Evolutionary conservation across 35 echinoderm and acorn worm species (phyloP).

Genomic region (Lytechinus variegatus): DNA sequence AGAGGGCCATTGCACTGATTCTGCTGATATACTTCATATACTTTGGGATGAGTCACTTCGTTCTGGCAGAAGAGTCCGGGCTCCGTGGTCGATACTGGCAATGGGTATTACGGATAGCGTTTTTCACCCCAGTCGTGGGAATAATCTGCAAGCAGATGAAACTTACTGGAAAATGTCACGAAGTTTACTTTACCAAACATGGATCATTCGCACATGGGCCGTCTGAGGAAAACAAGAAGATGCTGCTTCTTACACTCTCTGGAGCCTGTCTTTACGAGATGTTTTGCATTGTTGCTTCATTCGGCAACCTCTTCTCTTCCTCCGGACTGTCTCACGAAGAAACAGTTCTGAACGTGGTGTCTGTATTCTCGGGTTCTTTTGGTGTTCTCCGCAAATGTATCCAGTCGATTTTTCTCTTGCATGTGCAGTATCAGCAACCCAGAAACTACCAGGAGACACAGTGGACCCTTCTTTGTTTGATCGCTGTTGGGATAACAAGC

Average conservation of each 20-base stretch:
- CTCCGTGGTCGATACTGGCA: neutral
- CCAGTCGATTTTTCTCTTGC: constrained; percentile 9
- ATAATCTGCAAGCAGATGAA: neutral
- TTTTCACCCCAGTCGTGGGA: neutral
- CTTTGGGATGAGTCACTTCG: neutral
- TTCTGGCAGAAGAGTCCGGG: neutral
- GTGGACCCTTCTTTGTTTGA: neutral
- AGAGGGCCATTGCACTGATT: neutral
- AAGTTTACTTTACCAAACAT: neutral
- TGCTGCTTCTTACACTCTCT: constrained; percentile 4
- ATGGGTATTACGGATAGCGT: neutral
- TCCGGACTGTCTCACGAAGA: neutral
- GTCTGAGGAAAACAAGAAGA: neutral
- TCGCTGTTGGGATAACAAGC: neutral
- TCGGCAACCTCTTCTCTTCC: neutral
- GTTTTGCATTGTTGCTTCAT: neutral
- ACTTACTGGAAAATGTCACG: neutral
- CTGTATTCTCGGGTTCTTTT: neutral
- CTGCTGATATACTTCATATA: neutral
- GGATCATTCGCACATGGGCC: neutral
- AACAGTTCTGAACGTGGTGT: neutral
- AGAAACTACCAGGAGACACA: neutral
- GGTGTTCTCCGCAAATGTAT: neutral
- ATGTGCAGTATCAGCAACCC: neutral
- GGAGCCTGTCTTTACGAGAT: neutral